These are phyloP conservation scores for Fistularia commersonii DNA, from an alignment of 2,797 vertebrate species.

Conservation along the genomic window DNA sequence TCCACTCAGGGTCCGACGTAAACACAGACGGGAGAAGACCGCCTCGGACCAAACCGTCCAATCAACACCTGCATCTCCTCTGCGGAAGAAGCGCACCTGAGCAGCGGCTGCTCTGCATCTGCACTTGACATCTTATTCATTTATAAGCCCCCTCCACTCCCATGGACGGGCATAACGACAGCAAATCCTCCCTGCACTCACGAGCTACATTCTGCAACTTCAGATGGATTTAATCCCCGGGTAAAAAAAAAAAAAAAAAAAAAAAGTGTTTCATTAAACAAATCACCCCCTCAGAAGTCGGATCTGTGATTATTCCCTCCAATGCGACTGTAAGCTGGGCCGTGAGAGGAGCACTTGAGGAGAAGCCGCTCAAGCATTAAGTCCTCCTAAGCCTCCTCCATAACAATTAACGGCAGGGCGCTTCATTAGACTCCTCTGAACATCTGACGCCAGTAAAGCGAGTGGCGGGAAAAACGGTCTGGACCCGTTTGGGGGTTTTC, in stretches of 20 bases:
- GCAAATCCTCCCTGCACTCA: conserved; percentile 51
- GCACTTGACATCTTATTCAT: conserved; percentile 59
- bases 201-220: conserved; percentile 49
- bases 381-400: conserved; percentile 45
- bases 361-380: conserved; percentile 50
- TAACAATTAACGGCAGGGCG: conserved; percentile 33
- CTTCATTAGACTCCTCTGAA: conserved; percentile 14
- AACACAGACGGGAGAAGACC: too few species aligned
- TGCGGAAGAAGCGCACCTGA: conserved; percentile 42
- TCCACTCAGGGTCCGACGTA: too few species aligned
- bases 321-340: conserved; percentile 49
- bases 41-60: too few species aligned
- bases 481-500: too few species aligned
- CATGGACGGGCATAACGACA: conserved; percentile 42
- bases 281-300: conserved; percentile 42
- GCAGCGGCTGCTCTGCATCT: conserved; percentile 15
- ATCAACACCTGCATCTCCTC: conserved; percentile 19
- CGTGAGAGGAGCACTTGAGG: conserved; percentile 58
- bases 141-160: conserved; percentile 26
- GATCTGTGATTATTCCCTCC: conserved; percentile 56
- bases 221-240: conserved; percentile 57
- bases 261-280: conserved; percentile 51
- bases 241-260: conserved; percentile 18
- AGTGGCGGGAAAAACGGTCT: too few species aligned
- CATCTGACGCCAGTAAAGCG: conserved; percentile 22